Percentiles rank a stretch among this genome's conserved stretches.
Evolutionary conservation across 2,888 invertebrate species (phyloP).

Genomic region (Serrognathus titanus): DNA sequence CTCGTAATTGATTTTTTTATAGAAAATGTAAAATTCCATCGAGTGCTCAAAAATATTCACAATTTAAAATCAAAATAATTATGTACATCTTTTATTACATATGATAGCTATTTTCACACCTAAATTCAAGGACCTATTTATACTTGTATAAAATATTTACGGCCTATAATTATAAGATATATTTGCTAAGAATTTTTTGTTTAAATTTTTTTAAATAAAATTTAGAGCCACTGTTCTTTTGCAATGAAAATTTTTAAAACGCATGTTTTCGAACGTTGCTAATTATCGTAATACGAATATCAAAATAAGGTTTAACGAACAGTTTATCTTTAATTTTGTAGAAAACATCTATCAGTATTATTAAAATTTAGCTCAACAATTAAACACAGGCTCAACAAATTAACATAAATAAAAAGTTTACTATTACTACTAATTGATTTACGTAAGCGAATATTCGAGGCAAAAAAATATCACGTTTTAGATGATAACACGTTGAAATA

Average conservation of each 20-base stretch:
- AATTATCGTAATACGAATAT: neutral
- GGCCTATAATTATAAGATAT: neutral
- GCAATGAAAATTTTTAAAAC: too few species aligned
- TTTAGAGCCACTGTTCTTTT: neutral
- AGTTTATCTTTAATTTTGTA: constrained; percentile 17
- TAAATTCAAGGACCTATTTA: too few species aligned
- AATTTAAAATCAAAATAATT: too few species aligned
- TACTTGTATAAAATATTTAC: neutral
- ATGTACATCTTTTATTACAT: too few species aligned
- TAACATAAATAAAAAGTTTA: constrained; percentile 12
- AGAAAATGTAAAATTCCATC: too few species aligned
- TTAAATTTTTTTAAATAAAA: neutral
- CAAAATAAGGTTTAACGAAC: neutral
- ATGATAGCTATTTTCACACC: too few species aligned
- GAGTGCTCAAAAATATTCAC: too few species aligned
- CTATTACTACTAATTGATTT: neutral
- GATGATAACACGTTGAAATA: constrained; percentile 23
- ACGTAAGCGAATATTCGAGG: neutral
- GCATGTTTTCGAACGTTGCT: too few species aligned
- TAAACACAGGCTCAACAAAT: constrained; percentile 32
- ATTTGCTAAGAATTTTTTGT: neutral
- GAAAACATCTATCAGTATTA: constrained; percentile 24
- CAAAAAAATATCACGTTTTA: constrained; percentile 23
- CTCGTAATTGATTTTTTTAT: too few species aligned
- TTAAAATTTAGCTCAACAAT: constrained; percentile 31